phyloP scores from a whole-genome alignment of 2,113 vertebrate genomes.

The Holacanthus passer region DNA sequence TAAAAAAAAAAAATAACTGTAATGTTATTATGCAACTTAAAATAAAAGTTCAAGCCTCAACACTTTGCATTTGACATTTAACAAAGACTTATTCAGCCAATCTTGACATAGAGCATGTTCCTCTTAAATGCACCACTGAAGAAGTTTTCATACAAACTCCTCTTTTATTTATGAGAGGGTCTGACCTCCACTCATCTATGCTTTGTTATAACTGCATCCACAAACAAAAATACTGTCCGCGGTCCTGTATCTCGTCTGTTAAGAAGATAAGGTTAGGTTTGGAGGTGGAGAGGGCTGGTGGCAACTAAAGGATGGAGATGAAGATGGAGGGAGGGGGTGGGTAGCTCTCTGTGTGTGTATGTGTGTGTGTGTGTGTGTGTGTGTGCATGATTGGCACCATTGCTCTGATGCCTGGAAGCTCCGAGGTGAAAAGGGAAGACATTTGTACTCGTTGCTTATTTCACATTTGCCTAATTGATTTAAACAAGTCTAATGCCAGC shows the following conservation, averaged over 20 bases:
- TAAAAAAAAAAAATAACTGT: background rate
- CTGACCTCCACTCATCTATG: conserved; percentile 51
- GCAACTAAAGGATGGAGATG: conserved; percentile 47
- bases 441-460: conserved; percentile 78
- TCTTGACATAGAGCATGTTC: background rate
- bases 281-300: conserved; percentile 53
- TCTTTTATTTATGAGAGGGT: conserved; percentile 45
- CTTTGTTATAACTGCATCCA: conserved; percentile 17
- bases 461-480: conserved; percentile 86
- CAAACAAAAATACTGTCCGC: conserved; percentile 50
- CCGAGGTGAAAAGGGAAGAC: conserved; percentile 73
- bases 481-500: conserved; percentile 82
- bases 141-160: conserved; percentile 58
- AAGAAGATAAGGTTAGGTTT: conserved; percentile 48
- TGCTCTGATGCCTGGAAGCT: conserved; percentile 66
- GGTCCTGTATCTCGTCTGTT: conserved; percentile 20
- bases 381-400: conserved; percentile 74
- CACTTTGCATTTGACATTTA: conserved; percentile 57
- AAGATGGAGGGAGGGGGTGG: conserved; percentile 33
- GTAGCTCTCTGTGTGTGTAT: conserved; percentile 32
- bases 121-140: conserved; percentile 38
- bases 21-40: conserved; percentile 49
- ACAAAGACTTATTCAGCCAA: conserved; percentile 14
- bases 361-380: conserved; percentile 13
- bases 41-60: conserved; percentile 30